Evolutionary conservation across 2,113 vertebrate genomes (phyloP).

Genomic region (Hipposideros armiger): DNA sequence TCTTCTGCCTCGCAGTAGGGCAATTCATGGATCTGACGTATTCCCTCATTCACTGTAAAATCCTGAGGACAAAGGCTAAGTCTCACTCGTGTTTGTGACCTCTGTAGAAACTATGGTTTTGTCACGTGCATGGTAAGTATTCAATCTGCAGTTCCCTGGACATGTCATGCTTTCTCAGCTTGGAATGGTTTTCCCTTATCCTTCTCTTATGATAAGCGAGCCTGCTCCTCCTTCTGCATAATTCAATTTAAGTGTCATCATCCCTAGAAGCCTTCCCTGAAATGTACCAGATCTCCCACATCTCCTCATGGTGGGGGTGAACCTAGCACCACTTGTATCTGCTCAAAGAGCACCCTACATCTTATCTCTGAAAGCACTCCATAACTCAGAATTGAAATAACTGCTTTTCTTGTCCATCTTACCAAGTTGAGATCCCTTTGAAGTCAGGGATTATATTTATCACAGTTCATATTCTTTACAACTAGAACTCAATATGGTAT

Average conservation of each 20-base stretch:
- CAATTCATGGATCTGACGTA: not conserved
- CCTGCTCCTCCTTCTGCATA: not conserved
- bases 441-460: conserved; percentile 5
- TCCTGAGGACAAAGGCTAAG: not conserved
- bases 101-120: not conserved
- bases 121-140: not conserved
- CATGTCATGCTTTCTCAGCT: not conserved
- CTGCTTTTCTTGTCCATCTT: not conserved
- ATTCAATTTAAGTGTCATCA: not conserved
- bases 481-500: not conserved
- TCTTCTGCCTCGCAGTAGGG: not conserved
- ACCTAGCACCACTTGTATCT: not conserved
- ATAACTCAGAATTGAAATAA: not conserved
- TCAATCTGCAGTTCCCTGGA: not conserved
- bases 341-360: not conserved
- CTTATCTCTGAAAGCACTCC: not conserved
- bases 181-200: not conserved
- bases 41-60: not conserved
- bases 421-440: not conserved
- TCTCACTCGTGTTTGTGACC: not conserved
- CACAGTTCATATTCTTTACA: not conserved
- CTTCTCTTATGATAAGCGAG: not conserved
- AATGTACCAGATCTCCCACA: not conserved
- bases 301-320: not conserved
- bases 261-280: not conserved